Evolutionary conservation across 2,888 invertebrate genomes (phyloP), one percentile per base, ranked within the genome.

Genomic region (Erebia epiphron): DNA sequence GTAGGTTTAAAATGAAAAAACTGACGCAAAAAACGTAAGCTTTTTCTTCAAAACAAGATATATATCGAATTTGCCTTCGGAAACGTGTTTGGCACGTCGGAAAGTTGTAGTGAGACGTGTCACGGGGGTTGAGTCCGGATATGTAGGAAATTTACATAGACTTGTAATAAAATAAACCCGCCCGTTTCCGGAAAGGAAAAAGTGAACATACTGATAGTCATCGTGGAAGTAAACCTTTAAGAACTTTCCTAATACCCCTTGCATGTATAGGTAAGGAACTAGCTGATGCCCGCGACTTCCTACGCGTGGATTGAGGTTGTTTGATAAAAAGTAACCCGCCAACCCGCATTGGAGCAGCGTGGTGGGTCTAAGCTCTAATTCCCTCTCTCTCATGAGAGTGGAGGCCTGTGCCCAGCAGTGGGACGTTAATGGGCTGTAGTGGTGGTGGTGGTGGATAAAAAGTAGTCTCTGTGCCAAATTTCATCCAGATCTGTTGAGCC

Each of bases 121-220:
- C 81, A 81, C 78, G 82, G 83, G 86, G 35, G 35, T 35, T 35
- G 35, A 84, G 80, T 83, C 82, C 82, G 85, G 82, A 81, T 35
- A 35, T 80, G 79, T 80, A 77, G 70, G 72, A 77, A 81, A 86
- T 79, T 87, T 84, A 82, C 79, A 82, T 82, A 78, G 84, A 86
- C 83, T 86, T 76, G 80, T 84, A 86, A 86, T 86, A 85, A 85
- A 86, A 86, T 85, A 84, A 86, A 86, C 26, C 21, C 26, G 49
- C 43, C 61, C 61, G 41, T 49, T 13, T 50, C 26, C 49, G 62
- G 49, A 63, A 63, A 14, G 83, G 86, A 13, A 62, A 2, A 70
- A 61, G 66, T 66, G 60, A 66, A 62, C 54, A 56, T 66, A 10
- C 70, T 70, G 46, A 62, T 62, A 49, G 60, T 66, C 60, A 66